A percentile compares a stretch with the other conserved stretches of the same genome.
Evolutionary conservation across 2,888 invertebrate species (phyloP).

Genomic region (Conus canariensis): DNA sequence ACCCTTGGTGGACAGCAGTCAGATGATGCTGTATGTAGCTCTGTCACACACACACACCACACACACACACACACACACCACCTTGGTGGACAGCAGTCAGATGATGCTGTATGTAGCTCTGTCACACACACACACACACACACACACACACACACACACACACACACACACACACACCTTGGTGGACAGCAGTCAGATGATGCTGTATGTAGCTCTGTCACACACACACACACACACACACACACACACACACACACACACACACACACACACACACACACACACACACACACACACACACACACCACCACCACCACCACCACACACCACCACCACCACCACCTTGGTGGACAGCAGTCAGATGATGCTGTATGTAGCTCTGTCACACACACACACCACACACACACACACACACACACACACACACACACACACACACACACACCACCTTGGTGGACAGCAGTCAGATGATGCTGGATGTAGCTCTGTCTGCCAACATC

Average conservation of each 20-base stretch:
- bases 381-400: slow-evolving; percentile 44
- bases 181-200: too few relatives aligned
- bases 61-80: slow-evolving; percentile 8
- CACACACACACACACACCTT: slow-evolving; percentile 7
- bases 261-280: too few relatives aligned
- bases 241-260: too few relatives aligned
- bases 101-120: too few relatives aligned
- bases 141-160: too few relatives aligned
- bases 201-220: neutral
- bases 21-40: too few relatives aligned
- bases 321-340: too few relatives aligned
- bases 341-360: slow-evolving; percentile 74
- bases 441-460: slow-evolving; percentile 71
- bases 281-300: too few relatives aligned
- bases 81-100: neutral
- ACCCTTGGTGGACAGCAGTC: too few relatives aligned
- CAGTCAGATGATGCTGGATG: slow-evolving; percentile 68
- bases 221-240: slow-evolving; percentile 17
- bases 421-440: neutral
- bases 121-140: too few relatives aligned
- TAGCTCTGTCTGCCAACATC: slow-evolving; percentile 67
- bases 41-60: too few relatives aligned
- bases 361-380: slow-evolving; percentile 64
- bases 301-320: too few relatives aligned
- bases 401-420: slow-evolving; percentile 15